Conservation (phyloP, 2,113 vertebrate species). For the cattle (Bos taurus) region DNA sequence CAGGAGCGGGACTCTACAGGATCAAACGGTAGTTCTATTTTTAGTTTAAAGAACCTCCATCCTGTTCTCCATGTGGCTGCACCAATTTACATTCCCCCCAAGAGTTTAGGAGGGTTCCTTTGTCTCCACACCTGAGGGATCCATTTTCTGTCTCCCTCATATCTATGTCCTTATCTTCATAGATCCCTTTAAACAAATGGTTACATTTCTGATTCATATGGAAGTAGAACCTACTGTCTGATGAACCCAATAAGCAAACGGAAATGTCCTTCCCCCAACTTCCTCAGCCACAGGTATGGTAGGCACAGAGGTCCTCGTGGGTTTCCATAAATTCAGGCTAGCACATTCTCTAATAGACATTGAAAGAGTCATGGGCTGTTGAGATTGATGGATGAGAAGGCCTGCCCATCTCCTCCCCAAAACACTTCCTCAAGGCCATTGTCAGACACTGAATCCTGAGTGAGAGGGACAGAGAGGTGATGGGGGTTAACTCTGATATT, state of each 20-base stretch:
- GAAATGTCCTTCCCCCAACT: not conserved
- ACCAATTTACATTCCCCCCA: not conserved
- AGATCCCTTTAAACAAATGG: not conserved
- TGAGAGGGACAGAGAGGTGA: not conserved
- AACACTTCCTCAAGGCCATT: not conserved
- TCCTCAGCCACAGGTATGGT: not conserved
- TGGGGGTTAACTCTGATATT: constrained; percentile 24
- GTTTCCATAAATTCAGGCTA: not conserved
- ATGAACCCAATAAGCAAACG: not conserved
- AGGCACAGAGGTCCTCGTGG: not conserved
- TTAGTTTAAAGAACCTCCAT: not conserved
- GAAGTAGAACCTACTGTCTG: not conserved
- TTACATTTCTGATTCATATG: not conserved
- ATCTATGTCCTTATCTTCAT: not conserved
- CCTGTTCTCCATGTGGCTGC: not conserved
- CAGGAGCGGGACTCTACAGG: not conserved
- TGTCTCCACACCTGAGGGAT: not conserved
- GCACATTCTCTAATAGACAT: not conserved
- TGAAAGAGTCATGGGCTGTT: not conserved
- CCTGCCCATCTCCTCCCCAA: not conserved
- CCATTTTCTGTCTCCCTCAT: not conserved
- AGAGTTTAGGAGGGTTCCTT: not conserved
- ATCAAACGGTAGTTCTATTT: not conserved
- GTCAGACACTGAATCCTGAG: not conserved
- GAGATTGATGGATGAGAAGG: constrained; percentile 32